Conservation (phyloP, 2,113 vertebrate species). For the Enhydra lutris region DNA sequence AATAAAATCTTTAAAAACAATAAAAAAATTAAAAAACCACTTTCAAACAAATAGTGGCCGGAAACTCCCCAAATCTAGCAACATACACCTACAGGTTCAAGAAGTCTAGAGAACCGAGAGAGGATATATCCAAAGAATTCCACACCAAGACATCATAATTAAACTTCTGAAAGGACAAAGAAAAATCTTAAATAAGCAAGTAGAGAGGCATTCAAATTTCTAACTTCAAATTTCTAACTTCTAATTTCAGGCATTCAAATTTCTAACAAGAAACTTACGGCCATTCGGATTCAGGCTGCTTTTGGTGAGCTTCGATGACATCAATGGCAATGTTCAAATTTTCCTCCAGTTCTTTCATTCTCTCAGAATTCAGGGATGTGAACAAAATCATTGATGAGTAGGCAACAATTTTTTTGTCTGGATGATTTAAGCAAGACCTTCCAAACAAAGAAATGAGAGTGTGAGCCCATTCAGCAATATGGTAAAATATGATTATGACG, state of each 20-base stretch:
- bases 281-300: slow-evolving; percentile 91
- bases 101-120: neutral
- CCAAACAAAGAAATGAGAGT: neutral
- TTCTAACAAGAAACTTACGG: slow-evolving; percentile 83
- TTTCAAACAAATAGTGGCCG: neutral
- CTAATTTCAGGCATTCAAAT: too few relatives aligned
- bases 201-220: neutral
- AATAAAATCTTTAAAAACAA: too few relatives aligned
- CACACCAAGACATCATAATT: neutral
- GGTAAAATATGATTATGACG: neutral
- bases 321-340: slow-evolving; percentile 83
- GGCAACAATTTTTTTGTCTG: slow-evolving; percentile 87
- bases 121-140: neutral
- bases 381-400: slow-evolving; percentile 93
- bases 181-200: neutral
- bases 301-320: slow-evolving; percentile 87
- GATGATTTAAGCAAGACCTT: slow-evolving; percentile 85
- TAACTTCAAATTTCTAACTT: neutral
- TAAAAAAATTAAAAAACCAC: too few relatives aligned
- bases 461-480: neutral
- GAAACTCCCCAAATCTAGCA: neutral
- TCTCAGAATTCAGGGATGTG: slow-evolving; percentile 88
- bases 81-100: neutral
- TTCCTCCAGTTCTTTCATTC: slow-evolving; percentile 83
- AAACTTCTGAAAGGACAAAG: neutral